Base-by-base conservation (phyloP, 2,888 invertebrate genomes). In the Sphinx pinastri region DNA sequence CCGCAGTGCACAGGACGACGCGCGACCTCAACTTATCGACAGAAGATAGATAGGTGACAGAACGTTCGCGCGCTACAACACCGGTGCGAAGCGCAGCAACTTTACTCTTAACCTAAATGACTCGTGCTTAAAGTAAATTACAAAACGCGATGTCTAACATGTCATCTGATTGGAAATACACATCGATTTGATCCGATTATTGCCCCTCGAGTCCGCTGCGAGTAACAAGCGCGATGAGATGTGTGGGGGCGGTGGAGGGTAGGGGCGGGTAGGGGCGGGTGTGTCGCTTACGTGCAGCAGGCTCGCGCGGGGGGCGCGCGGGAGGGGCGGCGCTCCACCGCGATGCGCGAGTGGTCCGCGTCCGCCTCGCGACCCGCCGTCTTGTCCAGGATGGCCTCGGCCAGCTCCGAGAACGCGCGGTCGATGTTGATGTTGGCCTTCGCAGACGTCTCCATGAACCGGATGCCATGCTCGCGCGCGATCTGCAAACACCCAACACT, bases 391-490 rank as follows among this genome's bases (percentile, higher is more conserved):
- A 99, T 98, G 83, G 98, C 98, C 95, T 98, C 98, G 69, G 99
- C 98, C 88, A 99, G 94, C 94, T 99, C 98, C 85, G 97, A 97
- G 95, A 99, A 99, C 72, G 99, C 99, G 87, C 97, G 96, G 88
- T 99, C 99, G 85, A 99, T 99, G 94, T 99, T 99, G 84, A 98
- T 97, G 93, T 99, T 98, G 71, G 98, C 97, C 95, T 99, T 99
- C 74, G 99, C 99, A 75, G 99, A 99, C 71, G 99, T 99, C 95
- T 99, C 99, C 97, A 99, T 97, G 95, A 99, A 99, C 77, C 98
- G 96, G 89, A 99, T 98, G 81, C 97, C 95, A 94, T 99, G 99
- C 94, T 99, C 99, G 84, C 97, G 95, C 58, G 98, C 99, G 94
- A 99, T 99, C 98, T 99, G 92, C 68, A 70, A 57, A 68, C 58